Conservation (phyloP, 2,797 vertebrate species). For the Brotula barbata region DNA sequence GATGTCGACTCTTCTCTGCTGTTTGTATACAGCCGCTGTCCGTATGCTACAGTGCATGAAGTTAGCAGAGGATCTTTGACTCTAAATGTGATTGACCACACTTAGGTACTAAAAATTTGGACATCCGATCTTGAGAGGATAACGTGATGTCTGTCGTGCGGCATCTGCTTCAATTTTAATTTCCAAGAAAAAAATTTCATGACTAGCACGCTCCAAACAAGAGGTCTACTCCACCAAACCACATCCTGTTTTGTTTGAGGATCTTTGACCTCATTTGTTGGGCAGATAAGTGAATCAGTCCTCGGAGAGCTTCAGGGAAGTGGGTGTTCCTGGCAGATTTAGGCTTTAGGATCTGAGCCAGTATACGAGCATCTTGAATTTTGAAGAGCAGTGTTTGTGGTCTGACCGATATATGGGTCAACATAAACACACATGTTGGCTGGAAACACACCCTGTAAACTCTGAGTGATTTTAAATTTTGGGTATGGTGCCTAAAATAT, state of each 20-base stretch:
- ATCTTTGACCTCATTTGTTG: slow-evolving; percentile 13
- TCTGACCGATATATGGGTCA: not conserved
- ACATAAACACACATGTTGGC: too few species aligned
- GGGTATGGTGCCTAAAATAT: too few species aligned
- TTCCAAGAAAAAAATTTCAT: not conserved
- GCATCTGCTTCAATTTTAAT: slow-evolving; percentile 4
- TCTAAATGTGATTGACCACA: not conserved
- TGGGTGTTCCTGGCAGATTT: not conserved
- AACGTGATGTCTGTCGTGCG: not conserved
- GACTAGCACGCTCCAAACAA: not conserved
- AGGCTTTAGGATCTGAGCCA: slow-evolving; percentile 14
- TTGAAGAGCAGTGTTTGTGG: not conserved
- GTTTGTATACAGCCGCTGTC: slow-evolving; percentile 35
- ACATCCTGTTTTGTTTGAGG: slow-evolving; percentile 31
- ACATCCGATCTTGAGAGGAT: not conserved
- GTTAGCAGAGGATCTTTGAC: not conserved
- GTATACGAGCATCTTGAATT: not conserved
- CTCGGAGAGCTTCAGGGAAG: slow-evolving; percentile 9
- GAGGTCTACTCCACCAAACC: slow-evolving; percentile 10
- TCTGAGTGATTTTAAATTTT: too few species aligned
- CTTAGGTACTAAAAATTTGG: not conserved
- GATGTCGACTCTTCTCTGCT: slow-evolving; percentile 36
- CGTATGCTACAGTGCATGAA: not conserved
- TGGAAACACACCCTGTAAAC: too few species aligned
- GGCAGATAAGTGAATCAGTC: slow-evolving; percentile 10